Conservation (phyloP, 1,140 invertebrate genomes). For the Zaprionus inermis region DNA sequence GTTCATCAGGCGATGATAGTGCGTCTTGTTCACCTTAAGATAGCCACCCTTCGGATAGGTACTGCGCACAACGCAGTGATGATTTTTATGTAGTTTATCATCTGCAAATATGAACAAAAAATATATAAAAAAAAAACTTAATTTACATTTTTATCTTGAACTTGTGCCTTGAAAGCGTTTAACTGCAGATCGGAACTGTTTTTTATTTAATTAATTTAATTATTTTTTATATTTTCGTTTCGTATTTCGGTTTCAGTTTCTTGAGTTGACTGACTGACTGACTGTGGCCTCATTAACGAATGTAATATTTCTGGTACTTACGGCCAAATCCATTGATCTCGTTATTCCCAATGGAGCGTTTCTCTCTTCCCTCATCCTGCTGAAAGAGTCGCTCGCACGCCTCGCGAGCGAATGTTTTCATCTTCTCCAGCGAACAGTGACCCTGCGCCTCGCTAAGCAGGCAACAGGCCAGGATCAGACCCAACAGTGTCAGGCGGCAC, state of each 20-base stretch:
- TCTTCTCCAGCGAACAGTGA: slow-evolving; percentile 71
- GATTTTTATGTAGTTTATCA: slow-evolving; percentile 58
- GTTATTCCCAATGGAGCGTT: slow-evolving; percentile 61
- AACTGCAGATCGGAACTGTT: slow-evolving; percentile 64
- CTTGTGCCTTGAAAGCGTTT: slow-evolving; percentile 72
- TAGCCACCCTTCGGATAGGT: slow-evolving; percentile 74
- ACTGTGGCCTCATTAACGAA: slow-evolving; percentile 65
- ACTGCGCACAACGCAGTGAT: slow-evolving; percentile 62
- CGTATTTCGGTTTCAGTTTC: slow-evolving; percentile 32
- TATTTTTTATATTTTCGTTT: slow-evolving; percentile 40
- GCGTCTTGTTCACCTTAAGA: slow-evolving; percentile 68
- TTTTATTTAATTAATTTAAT: slow-evolving; percentile 37
- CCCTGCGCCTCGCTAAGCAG: slow-evolving; percentile 45
- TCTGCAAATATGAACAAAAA: slow-evolving; percentile 39
- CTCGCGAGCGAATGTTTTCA: slow-evolving; percentile 74
- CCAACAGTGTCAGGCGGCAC: slow-evolving; percentile 56
- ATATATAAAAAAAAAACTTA: slow-evolving; percentile 24
- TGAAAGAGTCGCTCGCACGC: slow-evolving; percentile 76
- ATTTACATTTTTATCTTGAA: slow-evolving; percentile 58
- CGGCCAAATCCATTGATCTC: slow-evolving; percentile 57
- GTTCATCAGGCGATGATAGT: slow-evolving; percentile 61
- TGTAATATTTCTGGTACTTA: slow-evolving; percentile 52
- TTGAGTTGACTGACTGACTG: slow-evolving; percentile 75
- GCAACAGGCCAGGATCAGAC: slow-evolving; percentile 46
- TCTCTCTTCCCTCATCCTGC: slow-evolving; percentile 65